Evolutionary conservation across 2,113 vertebrate genomes (phyloP).

Genomic region (Pseudonaja textilis): DNA sequence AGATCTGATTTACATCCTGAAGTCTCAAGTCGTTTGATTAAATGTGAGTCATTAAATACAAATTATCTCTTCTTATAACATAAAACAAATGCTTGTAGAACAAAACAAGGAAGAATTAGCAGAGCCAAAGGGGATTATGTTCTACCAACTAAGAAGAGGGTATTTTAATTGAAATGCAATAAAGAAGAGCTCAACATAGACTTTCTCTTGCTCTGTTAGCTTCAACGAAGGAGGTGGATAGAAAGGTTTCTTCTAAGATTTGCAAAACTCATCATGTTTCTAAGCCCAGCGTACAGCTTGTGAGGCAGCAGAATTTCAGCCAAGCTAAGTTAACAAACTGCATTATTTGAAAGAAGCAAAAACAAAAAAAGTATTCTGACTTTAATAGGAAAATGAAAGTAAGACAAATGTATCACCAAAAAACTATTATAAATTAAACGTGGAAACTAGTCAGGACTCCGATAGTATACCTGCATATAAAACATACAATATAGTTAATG

Average conservation of each 20-base stretch:
- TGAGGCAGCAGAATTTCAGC: neutral
- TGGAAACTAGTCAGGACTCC: neutral
- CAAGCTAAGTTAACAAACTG: neutral
- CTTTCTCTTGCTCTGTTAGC: neutral
- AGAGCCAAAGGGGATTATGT: neutral
- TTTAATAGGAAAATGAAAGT: neutral
- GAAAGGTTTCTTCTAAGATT: neutral
- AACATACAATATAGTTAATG: neutral
- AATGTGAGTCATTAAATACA: neutral
- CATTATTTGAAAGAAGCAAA: neutral
- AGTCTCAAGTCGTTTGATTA: neutral
- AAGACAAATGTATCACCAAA: conserved; percentile 1
- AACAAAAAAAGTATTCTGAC: neutral
- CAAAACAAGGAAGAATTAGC: neutral
- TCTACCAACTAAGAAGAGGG: neutral
- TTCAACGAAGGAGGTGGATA: neutral
- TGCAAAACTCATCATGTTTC: neutral
- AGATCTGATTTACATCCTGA: neutral
- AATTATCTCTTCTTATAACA: neutral
- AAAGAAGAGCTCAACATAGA: neutral
- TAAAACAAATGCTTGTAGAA: neutral
- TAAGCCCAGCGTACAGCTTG: neutral
- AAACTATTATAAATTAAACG: neutral
- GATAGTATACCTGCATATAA: neutral
- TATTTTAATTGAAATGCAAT: conserved; percentile 1